Percentiles rank a stretch among this genome's conserved stretches.
These are phyloP conservation scores for Elanoides forficatus DNA, from an alignment of 2,113 vertebrate genomes.

Conservation along the genomic window DNA sequence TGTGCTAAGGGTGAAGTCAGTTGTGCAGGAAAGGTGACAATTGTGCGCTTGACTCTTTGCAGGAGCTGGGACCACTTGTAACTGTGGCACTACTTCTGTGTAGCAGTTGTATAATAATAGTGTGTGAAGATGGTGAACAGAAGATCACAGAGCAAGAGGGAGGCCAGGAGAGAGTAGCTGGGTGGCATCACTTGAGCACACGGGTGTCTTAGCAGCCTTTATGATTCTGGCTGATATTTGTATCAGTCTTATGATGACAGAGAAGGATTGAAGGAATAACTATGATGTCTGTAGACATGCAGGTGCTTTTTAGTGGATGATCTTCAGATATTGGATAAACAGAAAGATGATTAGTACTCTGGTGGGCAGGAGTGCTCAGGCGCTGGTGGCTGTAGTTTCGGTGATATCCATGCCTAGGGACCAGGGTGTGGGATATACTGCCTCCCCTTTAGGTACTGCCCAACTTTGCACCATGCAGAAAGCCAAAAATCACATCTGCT, in stretches of 20 bases:
- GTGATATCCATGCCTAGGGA: not conserved
- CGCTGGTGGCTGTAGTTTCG: not conserved
- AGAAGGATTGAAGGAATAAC: not conserved
- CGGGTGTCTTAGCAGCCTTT: not conserved
- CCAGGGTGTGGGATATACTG: not conserved
- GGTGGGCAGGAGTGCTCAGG: not conserved
- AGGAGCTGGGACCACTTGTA: not conserved
- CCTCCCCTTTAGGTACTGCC: not conserved
- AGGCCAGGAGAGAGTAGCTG: not conserved
- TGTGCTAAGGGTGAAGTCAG: not conserved
- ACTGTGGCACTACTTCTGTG: not conserved
- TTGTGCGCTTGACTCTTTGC: not conserved
- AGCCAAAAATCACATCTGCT: not conserved
- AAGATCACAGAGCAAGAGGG: not conserved
- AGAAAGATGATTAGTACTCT: not conserved
- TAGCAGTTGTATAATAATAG: not conserved
- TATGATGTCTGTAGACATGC: not conserved
- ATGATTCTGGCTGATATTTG: not conserved
- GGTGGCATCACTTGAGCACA: accelerated
- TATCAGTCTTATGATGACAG: not conserved
- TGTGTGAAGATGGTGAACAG: not conserved
- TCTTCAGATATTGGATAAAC: not conserved
- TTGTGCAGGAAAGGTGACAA: not conserved
- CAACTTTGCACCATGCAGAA: not conserved
- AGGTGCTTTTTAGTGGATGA: not conserved